Conservation (phyloP, 2,888 invertebrate species). For the Tortricodes alternella region DNA sequence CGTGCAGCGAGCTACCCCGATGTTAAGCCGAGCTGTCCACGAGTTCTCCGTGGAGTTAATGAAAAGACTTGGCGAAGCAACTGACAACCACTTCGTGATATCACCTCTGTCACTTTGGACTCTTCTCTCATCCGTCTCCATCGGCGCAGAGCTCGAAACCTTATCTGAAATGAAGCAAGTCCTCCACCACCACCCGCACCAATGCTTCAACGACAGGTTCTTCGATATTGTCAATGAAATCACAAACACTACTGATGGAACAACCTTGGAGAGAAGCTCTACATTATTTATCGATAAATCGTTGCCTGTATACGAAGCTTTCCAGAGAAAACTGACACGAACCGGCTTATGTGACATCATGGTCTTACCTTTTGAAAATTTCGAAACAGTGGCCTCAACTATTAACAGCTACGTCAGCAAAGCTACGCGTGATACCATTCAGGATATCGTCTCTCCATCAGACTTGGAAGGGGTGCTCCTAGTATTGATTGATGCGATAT, state of each 20-base stretch:
- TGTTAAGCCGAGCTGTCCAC: constrained; percentile 50
- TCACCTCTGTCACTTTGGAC: constrained; percentile 67
- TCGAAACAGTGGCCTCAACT: constrained; percentile 42
- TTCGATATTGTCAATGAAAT: constrained; percentile 50
- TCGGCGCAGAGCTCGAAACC: constrained; percentile 58
- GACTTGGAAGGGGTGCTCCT: constrained; percentile 53
- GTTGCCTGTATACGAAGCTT: constrained; percentile 45
- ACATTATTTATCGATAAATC: constrained; percentile 54
- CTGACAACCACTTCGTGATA: constrained; percentile 63
- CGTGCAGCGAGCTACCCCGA: constrained; percentile 37
- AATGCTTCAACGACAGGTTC: constrained; percentile 62
- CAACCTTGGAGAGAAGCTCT: constrained; percentile 55
- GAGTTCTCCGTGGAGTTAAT: constrained; percentile 45
- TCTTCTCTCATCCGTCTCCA: constrained; percentile 54
- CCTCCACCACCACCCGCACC: constrained; percentile 50
- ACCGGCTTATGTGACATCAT: constrained; percentile 50
- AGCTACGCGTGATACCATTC: constrained; percentile 58
- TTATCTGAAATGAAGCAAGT: constrained; percentile 53
- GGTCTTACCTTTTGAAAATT: constrained; percentile 49
- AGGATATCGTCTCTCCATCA: constrained; percentile 55
- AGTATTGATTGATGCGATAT: constrained; percentile 62
- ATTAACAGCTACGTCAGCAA: constrained; percentile 60
- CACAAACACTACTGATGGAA: constrained; percentile 39
- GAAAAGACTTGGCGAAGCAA: constrained; percentile 49
- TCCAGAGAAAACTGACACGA: constrained; percentile 40